Conservation (phyloP, 2,797 vertebrate species). For the Schizothorax lantsangensis region DNA sequence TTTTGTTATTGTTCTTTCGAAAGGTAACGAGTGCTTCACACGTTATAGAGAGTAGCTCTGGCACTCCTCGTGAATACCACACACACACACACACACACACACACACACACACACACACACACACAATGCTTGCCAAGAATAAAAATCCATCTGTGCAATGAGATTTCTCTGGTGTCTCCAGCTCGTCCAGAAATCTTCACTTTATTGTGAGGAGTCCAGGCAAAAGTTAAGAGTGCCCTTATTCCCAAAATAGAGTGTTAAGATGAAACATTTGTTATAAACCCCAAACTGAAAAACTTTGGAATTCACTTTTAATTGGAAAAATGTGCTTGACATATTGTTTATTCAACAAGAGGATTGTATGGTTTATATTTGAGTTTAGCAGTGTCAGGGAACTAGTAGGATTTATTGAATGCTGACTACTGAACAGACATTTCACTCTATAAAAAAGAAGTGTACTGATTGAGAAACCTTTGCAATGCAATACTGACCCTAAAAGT, state of each 20-base stretch:
- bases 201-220: slow-evolving; percentile 19
- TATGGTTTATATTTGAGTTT: not conserved
- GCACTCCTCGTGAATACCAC: slow-evolving; percentile 10
- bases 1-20: slow-evolving; percentile 64
- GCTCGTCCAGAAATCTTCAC: slow-evolving; percentile 19
- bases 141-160: slow-evolving; percentile 66
- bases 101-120: not conserved
- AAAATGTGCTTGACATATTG: slow-evolving; percentile 28
- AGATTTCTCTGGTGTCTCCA: slow-evolving; percentile 47
- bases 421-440: not conserved
- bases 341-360: slow-evolving; percentile 17
- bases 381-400: not conserved
- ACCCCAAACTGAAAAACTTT: slow-evolving; percentile 21
- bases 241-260: slow-evolving; percentile 28
- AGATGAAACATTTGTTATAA: slow-evolving; percentile 23
- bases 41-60: slow-evolving; percentile 56
- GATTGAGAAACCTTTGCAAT: not conserved
- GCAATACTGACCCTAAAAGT: not conserved
- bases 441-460: not conserved
- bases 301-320: slow-evolving; percentile 5
- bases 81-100: not conserved
- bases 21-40: slow-evolving; percentile 71
- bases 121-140: slow-evolving; percentile 51
- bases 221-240: slow-evolving; percentile 25
- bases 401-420: slow-evolving; percentile 5